Base-by-base conservation (phyloP, 2,888 invertebrate species). In the Druceiella hillmani region DNA sequence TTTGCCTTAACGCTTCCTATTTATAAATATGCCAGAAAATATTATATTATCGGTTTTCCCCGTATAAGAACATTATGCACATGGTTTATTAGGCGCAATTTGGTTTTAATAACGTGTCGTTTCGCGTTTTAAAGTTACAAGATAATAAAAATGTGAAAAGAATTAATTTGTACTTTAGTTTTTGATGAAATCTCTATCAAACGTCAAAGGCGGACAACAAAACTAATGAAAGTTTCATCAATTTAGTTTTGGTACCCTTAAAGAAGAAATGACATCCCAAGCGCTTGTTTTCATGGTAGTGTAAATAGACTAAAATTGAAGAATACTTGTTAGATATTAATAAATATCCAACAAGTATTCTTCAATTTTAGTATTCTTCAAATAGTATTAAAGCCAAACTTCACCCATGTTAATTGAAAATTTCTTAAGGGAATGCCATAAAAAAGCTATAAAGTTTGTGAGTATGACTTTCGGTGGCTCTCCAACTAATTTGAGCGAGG, bases 261-360 rank as follows among this genome's bases (percentile, higher is more conserved):
- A 26, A 13, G 37, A 41, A 12, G 22, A 37, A 15, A 7, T 15
- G 28, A 33, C 37, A 26, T 27, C 16, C 6, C 33, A 37, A 17
- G 50, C 47, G n/a, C 33, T 50, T 26, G 47, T 50, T 3, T 50
- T 52, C 33, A 44, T 52, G 40, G n/a, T 52, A 4, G 45, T 44
- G 7, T 36, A 34, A n/a, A 33, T 53, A 12, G 53, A 52, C 38
- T 41, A 41, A 26, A 31, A 30, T 2, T 52, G 54, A 52, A 52
- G 53, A 42, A 37, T 54, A 11, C 53, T 50, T 12, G 30, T 52
- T 11, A 48, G 43, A 4, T 53, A 52, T 43, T 53, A n/a, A n/a
- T n/a, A n/a, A n/a, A n/a, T n/a, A n/a, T n/a, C n/a, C n/a, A n/a
- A n/a, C n/a, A n/a, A n/a, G n/a, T n/a, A n/a, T n/a, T n/a, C n/a